Conservation (phyloP, 2,797 vertebrate species). For the Halcyon badia region DNA sequence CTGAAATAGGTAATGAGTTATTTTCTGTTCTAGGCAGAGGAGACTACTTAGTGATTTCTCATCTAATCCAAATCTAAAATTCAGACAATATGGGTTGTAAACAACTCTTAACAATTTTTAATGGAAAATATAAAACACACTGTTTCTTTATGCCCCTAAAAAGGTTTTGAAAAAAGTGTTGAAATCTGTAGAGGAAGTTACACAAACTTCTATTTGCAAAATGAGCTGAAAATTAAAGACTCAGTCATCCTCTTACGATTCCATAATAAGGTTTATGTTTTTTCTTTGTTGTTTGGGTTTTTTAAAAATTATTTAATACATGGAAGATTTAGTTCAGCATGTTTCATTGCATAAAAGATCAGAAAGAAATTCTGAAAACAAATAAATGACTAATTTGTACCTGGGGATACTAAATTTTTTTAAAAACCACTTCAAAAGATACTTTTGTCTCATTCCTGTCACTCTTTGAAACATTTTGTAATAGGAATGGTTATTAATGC, state of each 20-base stretch:
- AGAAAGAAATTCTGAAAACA: neutral
- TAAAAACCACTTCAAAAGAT: neutral
- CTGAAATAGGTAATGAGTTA: neutral
- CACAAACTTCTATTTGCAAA: neutral
- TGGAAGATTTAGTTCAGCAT: neutral
- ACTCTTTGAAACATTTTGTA: neutral
- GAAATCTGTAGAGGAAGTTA: neutral
- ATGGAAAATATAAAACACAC: neutral
- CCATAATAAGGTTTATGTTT: neutral
- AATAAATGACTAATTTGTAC: neutral
- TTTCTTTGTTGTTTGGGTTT: too few species aligned
- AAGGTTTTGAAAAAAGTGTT: neutral
- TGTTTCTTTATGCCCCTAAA: neutral
- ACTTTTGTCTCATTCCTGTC: neutral
- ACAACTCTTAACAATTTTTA: neutral
- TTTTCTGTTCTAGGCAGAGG: neutral
- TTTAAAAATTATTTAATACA: neutral
- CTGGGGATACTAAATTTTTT: neutral
- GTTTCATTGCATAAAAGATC: neutral
- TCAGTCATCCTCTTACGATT: neutral
- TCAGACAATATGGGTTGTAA: neutral
- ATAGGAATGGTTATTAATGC: constrained; percentile 10
- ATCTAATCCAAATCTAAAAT: neutral
- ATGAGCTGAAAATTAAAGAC: neutral
- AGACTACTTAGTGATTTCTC: neutral